phyloP scores from a whole-genome alignment of 2,797 vertebrate genomes.

The Leptoclinus maculatus region DNA sequence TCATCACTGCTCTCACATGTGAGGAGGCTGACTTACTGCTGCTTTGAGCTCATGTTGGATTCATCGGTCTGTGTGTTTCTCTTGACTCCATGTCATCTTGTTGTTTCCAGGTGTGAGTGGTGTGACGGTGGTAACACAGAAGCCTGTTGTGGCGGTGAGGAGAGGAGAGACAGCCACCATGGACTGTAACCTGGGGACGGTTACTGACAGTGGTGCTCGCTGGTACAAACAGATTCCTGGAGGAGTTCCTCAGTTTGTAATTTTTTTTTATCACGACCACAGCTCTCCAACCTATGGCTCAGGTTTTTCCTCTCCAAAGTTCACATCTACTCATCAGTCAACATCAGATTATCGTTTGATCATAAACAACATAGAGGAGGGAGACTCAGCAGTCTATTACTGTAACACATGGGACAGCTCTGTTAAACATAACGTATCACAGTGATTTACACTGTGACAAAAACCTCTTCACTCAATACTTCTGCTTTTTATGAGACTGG shows the following conservation, averaged over 20 bases:
- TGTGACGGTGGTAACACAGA: conserved; percentile 70
- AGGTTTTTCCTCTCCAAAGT: conserved; percentile 64
- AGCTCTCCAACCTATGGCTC: background rate
- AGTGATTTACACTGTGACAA: too few relatives aligned
- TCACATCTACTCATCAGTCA: conserved; percentile 50
- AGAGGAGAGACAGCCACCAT: conserved; percentile 64
- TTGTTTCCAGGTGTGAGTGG: conserved; percentile 11
- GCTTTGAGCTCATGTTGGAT: too few relatives aligned
- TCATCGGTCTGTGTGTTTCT: too few relatives aligned
- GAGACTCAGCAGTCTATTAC: conserved; percentile 63
- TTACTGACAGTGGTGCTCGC: accelerated
- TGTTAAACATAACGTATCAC: too few relatives aligned
- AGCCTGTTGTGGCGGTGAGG: conserved; percentile 54
- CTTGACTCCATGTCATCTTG: too few relatives aligned
- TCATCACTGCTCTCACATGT: too few relatives aligned
- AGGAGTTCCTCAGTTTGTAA: conserved; percentile 29
- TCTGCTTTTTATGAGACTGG: too few relatives aligned
- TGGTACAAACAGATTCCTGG: conserved; percentile 55
- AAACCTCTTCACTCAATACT: too few relatives aligned
- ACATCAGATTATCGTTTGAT: conserved; percentile 42
- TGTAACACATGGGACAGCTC: accelerated
- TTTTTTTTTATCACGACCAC: accelerated
- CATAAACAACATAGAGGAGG: conserved; percentile 54
- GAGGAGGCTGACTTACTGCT: too few relatives aligned
- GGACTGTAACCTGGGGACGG: conserved; percentile 67